Evolutionary conservation across 2,797 vertebrate genomes (phyloP).

Genomic region (Gorsachius magnificus): DNA sequence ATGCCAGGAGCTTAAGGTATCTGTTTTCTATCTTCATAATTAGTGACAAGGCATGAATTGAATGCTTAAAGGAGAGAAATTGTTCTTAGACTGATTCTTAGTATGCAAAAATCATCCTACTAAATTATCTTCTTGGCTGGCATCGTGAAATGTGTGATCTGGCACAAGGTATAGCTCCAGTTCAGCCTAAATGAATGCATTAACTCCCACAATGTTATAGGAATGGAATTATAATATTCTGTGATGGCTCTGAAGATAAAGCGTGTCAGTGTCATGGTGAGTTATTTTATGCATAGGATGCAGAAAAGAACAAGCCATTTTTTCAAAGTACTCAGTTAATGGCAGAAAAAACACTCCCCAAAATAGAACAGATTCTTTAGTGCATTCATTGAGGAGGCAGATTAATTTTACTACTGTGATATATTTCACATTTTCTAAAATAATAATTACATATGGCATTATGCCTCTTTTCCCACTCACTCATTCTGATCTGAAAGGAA

Average conservation of each 20-base stretch:
- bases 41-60: conserved; percentile 21
- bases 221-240: background rate
- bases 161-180: background rate
- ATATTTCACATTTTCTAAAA: background rate
- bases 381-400: background rate
- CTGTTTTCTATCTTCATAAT: conserved; percentile 29
- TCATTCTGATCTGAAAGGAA: background rate
- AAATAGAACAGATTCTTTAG: background rate
- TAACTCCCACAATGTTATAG: background rate
- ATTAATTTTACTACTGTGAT: background rate
- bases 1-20: background rate
- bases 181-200: background rate
- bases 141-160: conserved; percentile 16
- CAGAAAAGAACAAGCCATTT: background rate
- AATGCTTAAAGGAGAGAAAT: conserved; percentile 11
- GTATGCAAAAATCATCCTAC: conserved; percentile 20
- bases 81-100: conserved; percentile 1
- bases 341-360: background rate
- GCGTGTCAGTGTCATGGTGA: background rate
- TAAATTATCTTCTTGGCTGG: conserved; percentile 34
- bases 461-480: background rate
- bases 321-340: background rate
- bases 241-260: background rate
- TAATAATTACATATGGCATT: background rate
- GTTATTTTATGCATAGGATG: background rate